Percentiles rank a stretch among this genome's conserved stretches.
These are phyloP conservation scores for Halcyon badia DNA, from an alignment of 2,797 vertebrate species.

Conservation along the genomic window DNA sequence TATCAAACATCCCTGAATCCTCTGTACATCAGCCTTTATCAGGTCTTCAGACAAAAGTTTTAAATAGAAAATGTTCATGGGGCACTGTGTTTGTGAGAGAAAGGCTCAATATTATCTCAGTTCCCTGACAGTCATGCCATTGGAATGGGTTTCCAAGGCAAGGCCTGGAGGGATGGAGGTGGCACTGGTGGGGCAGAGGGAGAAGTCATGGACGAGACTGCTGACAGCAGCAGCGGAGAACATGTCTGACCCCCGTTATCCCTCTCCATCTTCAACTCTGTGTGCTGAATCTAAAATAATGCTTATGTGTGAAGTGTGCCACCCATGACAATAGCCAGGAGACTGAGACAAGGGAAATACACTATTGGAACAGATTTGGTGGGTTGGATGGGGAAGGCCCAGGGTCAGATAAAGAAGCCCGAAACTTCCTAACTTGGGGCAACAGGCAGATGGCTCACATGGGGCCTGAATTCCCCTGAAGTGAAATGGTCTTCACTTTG, in stretches of 20 bases:
- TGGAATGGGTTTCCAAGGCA: background rate
- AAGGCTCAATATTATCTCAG: background rate
- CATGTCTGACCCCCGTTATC: background rate
- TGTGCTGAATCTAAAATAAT: background rate
- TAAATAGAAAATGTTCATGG: background rate
- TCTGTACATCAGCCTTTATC: background rate
- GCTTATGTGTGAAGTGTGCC: background rate
- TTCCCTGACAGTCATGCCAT: background rate
- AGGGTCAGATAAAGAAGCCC: background rate
- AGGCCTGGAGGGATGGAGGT: background rate
- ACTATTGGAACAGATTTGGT: background rate
- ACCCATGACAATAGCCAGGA: background rate
- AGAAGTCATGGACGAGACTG: fast-evolving
- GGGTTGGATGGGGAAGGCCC: background rate
- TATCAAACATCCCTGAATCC: background rate
- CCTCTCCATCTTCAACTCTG: background rate
- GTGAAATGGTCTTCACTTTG: background rate
- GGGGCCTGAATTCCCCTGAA: background rate
- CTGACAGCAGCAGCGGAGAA: background rate
- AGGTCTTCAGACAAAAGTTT: background rate
- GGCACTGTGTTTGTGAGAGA: background rate
- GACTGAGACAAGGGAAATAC: background rate
- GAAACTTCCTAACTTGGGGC: background rate
- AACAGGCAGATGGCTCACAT: background rate
- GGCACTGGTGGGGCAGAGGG: background rate